phyloP scores from a whole-genome alignment of 2,113 vertebrate genomes.

The Alectura lathami region DNA sequence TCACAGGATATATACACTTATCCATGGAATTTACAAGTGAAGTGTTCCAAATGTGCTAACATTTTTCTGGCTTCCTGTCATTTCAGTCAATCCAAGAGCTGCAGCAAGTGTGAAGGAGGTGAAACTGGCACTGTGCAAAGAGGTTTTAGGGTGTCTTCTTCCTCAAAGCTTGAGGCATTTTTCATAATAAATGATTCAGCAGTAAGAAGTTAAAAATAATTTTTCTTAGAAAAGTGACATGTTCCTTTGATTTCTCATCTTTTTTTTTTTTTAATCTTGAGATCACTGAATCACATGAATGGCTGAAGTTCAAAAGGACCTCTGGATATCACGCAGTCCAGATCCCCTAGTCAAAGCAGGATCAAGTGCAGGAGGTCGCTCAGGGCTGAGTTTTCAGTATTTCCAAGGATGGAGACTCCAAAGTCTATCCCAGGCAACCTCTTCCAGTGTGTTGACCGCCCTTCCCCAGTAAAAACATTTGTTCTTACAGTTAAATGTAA shows the following conservation, averaged over 20 bases:
- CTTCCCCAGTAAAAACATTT: not conserved
- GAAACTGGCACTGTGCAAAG: not conserved
- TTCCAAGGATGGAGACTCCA: not conserved
- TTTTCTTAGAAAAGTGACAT: not conserved
- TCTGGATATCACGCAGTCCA: not conserved
- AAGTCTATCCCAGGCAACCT: not conserved
- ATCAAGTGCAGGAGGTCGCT: not conserved
- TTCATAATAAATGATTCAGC: conserved; percentile 10
- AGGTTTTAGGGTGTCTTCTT: conserved; percentile 13
- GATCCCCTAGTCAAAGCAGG: not conserved
- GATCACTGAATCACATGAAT: not conserved
- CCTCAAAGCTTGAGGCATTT: conserved; percentile 12
- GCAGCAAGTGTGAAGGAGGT: conserved; percentile 25
- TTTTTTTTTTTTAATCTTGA: not conserved
- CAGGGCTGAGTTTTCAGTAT: not conserved
- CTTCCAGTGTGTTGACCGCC: not conserved
- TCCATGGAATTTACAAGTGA: conserved; percentile 38
- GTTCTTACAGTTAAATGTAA: not conserved
- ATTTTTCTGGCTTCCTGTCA: conserved; percentile 44
- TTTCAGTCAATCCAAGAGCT: conserved; percentile 26
- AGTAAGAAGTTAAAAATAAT: not conserved
- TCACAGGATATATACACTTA: conserved; percentile 37
- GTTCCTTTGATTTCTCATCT: not conserved
- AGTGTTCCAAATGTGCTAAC: conserved; percentile 26
- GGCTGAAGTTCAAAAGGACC: not conserved